Evolutionary conservation across 2,888 invertebrate species (phyloP).

Genomic region (Biston betularia): DNA sequence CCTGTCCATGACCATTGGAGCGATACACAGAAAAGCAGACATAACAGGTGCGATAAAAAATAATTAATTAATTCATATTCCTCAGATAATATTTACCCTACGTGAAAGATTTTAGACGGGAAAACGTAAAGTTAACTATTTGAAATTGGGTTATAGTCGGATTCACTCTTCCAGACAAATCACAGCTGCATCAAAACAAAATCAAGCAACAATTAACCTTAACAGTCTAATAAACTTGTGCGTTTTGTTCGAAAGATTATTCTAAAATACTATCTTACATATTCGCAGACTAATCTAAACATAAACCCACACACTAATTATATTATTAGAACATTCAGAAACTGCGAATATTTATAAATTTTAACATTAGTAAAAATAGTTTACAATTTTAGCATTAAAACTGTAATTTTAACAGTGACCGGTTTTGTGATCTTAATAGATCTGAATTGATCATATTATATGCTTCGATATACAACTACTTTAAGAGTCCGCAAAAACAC

Average conservation of each 20-base stretch:
- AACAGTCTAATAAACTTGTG: slow-evolving; percentile 13
- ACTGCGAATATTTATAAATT: background rate
- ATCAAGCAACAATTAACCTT: slow-evolving; percentile 1
- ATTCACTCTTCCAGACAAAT: slow-evolving; percentile 3
- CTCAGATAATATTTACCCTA: too few species aligned
- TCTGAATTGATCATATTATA: too few species aligned
- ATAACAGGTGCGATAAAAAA: too few species aligned
- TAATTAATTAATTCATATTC: too few species aligned
- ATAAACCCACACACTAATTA: background rate
- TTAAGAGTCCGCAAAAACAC: too few species aligned
- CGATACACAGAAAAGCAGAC: too few species aligned
- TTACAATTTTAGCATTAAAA: background rate
- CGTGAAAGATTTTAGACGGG: too few species aligned
- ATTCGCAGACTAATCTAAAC: background rate
- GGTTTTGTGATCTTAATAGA: background rate
- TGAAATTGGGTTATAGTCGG: background rate
- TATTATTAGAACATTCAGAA: slow-evolving; percentile 4
- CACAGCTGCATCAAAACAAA: background rate
- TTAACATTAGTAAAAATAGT: background rate
- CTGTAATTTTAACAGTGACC: background rate
- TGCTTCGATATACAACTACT: too few species aligned
- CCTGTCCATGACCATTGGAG: too few species aligned
- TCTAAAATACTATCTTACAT: background rate
- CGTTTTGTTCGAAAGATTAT: slow-evolving; percentile 8
- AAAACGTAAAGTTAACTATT: background rate